Conservation (phyloP, 2,888 invertebrate genomes). For the Acleris cristana region DNA sequence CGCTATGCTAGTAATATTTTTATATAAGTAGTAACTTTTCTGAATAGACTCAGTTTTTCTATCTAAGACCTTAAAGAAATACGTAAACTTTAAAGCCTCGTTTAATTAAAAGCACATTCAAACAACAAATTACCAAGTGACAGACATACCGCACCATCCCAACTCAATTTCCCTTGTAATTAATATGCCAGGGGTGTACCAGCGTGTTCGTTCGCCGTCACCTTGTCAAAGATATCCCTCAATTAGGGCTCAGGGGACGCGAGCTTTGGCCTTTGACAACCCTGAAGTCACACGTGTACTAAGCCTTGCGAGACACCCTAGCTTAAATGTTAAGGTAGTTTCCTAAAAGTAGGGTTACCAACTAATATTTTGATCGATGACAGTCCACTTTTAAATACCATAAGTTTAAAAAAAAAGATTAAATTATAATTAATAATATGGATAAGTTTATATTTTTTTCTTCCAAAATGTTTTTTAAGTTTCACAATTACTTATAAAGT, state of each 20-base stretch:
- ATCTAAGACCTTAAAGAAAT: no score
- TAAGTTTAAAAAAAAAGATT: no score
- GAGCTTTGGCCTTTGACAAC: constrained; percentile 42
- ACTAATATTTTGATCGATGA: no score
- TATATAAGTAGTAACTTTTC: neutral
- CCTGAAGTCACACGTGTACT: constrained; percentile 8
- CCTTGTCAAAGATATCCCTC: constrained; percentile 52
- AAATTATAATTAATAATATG: no score
- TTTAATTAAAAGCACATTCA: neutral
- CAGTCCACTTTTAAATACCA: no score
- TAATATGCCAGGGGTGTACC: constrained; percentile 45
- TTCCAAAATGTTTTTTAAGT: no score
- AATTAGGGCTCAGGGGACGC: constrained; percentile 48
- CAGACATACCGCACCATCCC: constrained; percentile 13
- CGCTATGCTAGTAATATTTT: no score
- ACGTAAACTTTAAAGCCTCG: no score
- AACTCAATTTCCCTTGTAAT: constrained; percentile 41
- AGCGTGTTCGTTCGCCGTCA: constrained; percentile 45
- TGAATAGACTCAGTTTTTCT: neutral
- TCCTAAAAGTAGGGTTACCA: no score
- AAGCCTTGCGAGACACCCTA: neutral
- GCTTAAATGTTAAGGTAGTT: neutral
- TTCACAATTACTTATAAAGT: no score
- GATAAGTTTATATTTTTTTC: no score
- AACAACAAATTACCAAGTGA: neutral